These are phyloP conservation scores for Cerceris rybyensis DNA, from an alignment of 2,888 invertebrate species.

Conservation along the genomic window DNA sequence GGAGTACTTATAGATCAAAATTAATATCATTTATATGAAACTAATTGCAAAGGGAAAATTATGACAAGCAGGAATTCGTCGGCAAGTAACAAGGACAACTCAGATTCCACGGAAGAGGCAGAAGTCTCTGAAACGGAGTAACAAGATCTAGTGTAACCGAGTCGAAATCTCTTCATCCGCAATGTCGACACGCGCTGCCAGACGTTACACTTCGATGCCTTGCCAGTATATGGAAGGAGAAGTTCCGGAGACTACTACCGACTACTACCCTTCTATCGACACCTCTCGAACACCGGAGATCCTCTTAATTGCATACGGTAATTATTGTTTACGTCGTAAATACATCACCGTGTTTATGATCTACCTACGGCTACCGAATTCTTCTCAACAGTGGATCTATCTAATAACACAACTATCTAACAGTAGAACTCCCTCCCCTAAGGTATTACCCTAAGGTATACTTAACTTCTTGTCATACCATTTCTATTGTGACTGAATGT, in stretches of 20 bases:
- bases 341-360: slow-evolving; percentile 58
- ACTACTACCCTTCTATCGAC: slow-evolving; percentile 23
- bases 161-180: slow-evolving; percentile 57
- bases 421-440: no score
- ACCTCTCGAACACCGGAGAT: slow-evolving; percentile 46
- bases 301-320: slow-evolving; percentile 73
- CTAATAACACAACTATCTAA: no score
- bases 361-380: background rate
- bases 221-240: slow-evolving; percentile 29
- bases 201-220: slow-evolving; percentile 51
- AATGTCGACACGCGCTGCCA: slow-evolving; percentile 47
- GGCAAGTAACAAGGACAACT: slow-evolving; percentile 43
- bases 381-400: background rate
- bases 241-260: slow-evolving; percentile 46
- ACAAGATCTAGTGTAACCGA: slow-evolving; percentile 67
- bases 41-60: slow-evolving; percentile 23
- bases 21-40: background rate
- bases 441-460: no score
- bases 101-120: slow-evolving; percentile 56
- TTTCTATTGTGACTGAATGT: no score
- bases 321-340: slow-evolving; percentile 77
- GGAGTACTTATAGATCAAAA: no score
- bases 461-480: no score
- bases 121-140: slow-evolving; percentile 54
- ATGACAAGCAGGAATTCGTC: slow-evolving; percentile 23